Base-by-base conservation (phyloP, 2,797 vertebrate genomes). In the Sebastes goodei region DNA sequence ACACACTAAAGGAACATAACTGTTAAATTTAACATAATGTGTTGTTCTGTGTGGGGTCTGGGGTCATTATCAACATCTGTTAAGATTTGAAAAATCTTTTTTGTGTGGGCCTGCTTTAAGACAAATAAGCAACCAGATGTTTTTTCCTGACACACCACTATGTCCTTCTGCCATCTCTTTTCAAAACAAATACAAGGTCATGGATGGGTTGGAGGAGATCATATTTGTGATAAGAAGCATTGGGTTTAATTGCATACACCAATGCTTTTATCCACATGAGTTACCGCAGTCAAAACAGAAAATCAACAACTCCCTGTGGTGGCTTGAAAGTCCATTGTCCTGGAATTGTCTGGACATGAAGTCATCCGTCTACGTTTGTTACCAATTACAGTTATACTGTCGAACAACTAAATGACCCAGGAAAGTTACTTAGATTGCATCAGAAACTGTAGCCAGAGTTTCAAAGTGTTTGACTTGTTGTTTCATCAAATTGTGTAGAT, bases 401-500 rank as follows among this genome's bases (percentile, higher is more conserved):
- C 9, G 21, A 56, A 42, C 46, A 55, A 21, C 15, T 6, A 8
- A 14, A 25, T 21, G 7, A 65, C 30, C 35, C 10, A 2, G 20
- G 15, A 5, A 23, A 25, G 14, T 49, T 12, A 11, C 46, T 38
- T 35, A 10, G 10, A 67, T 60, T 56, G 27, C 29, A 71, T 5
- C 0, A 55, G 20, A 68, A 60, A 23, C 15, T 67, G 4, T 0
- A 42, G 27, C 11, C 57, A 7, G 15, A 29, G 6, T 62, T 68
- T 42, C 1, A 29, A 4, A 52, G 6, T 66, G 80, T 72, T 81
- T 70, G 4, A 5, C 32, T 77, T 60, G 15, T 77, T 60, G 15
- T 75, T 65, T 66, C n/a, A 81, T 78, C 42, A 32, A 72, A 73
- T 52, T 66, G 9, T 38, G 20, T 46, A 2, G 33, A 66, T 82